A percentile compares a stretch with the other conserved stretches of the same genome.
Conservation (phyloP, 2,113 vertebrate genomes). For the Forbesichthys agassizii region DNA sequence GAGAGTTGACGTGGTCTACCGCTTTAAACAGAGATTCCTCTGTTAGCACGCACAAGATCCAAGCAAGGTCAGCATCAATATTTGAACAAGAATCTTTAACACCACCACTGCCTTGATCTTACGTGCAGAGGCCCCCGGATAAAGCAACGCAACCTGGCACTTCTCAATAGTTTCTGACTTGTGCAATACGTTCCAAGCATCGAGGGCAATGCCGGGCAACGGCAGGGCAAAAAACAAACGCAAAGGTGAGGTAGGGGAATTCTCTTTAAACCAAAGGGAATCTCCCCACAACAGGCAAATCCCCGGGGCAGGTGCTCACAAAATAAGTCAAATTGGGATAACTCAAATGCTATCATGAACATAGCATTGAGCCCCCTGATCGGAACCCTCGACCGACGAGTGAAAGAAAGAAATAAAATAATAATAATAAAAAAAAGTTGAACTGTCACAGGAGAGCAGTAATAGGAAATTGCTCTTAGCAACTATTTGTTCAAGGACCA, state of each 20-base stretch:
- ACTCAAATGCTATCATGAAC: conserved; percentile 43
- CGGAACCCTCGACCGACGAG: conserved; percentile 83
- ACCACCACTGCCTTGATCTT: conserved; percentile 46
- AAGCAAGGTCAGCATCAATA: conserved; percentile 55
- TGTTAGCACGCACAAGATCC: conserved; percentile 41
- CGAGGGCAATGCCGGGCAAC: conserved; percentile 20
- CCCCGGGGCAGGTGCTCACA: conserved; percentile 38
- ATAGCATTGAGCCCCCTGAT: conserved; percentile 75
- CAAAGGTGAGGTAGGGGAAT: conserved; percentile 3
- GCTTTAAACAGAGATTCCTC: conserved; percentile 40
- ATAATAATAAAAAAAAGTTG: conserved; percentile 52
- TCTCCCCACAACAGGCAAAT: conserved; percentile 23
- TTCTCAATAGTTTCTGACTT: neutral
- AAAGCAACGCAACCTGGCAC: conserved; percentile 27
- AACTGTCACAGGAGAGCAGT: conserved; percentile 87
- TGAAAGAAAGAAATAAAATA: conserved; percentile 2
- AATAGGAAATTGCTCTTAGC: conserved; percentile 99
- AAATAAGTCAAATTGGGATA: conserved; percentile 31
- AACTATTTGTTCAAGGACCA: conserved; percentile 98
- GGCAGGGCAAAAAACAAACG: conserved; percentile 14
- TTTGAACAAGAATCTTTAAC: conserved; percentile 56
- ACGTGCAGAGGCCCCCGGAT: conserved; percentile 26
- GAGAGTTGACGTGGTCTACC: conserved; percentile 20
- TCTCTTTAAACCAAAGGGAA: conserved; percentile 22
- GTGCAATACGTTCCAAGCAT: conserved; percentile 20